phyloP scores from a whole-genome alignment of 2,797 vertebrate genomes.

The Gallirallus australis region DNA sequence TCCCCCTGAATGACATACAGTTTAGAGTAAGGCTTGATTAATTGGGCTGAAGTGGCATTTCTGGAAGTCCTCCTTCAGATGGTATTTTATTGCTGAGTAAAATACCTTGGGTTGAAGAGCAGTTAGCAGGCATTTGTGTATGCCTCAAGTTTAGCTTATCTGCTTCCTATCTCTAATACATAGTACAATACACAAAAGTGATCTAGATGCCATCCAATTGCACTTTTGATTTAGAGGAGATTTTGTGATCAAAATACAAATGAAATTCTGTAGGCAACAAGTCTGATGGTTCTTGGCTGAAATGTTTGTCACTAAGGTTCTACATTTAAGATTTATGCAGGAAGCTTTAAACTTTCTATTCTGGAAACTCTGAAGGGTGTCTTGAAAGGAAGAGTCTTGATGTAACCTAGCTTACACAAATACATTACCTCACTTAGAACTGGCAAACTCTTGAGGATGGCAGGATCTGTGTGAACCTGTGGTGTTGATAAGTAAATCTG shows the following conservation, averaged over 20 bases:
- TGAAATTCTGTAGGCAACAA: not conserved
- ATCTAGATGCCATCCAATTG: not conserved
- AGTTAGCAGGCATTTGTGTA: not conserved
- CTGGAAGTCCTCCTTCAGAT: not conserved
- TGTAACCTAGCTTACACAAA: slow-evolving; percentile 19
- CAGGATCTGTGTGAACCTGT: not conserved
- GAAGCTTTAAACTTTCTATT: not conserved
- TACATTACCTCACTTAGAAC: slow-evolving; percentile 38
- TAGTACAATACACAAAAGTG: not conserved
- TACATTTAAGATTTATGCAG: not conserved
- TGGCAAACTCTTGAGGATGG: slow-evolving; percentile 18
- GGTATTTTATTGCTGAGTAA: slow-evolving; percentile 1
- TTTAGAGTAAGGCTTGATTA: not conserved
- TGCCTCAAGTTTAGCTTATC: not conserved
- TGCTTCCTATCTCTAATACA: not conserved
- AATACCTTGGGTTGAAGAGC: not conserved
- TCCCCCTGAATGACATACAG: not conserved
- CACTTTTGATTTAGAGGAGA: not conserved
- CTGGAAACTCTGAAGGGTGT: slow-evolving; percentile 14
- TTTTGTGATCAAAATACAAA: slow-evolving; percentile 17
- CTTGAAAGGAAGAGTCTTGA: slow-evolving; percentile 27
- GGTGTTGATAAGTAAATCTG: not conserved
- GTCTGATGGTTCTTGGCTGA: slow-evolving; percentile 2
- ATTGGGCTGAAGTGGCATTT: not conserved
- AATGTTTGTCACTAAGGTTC: slow-evolving; percentile 31